These are phyloP conservation scores for Osmerus eperlanus DNA, from an alignment of 2,113 vertebrate species.

Conservation along the genomic window DNA sequence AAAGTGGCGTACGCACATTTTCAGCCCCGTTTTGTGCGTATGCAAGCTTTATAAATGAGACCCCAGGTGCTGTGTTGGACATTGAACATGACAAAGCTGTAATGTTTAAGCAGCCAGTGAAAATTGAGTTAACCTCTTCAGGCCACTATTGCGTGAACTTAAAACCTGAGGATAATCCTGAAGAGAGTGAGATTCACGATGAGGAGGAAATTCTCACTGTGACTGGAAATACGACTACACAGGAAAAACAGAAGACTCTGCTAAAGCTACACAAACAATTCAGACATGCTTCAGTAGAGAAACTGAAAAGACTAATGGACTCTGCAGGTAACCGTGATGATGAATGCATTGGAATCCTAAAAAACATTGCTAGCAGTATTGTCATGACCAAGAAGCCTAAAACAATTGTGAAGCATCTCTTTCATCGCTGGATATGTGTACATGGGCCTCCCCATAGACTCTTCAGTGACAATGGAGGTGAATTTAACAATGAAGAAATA, in stretches of 20 bases:
- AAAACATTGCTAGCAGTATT: conserved; percentile 11
- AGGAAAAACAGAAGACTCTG: background rate
- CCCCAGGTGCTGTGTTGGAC: conserved; percentile 9
- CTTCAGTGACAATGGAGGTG: conserved; percentile 23
- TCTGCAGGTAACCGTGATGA: background rate
- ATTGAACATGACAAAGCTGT: conserved; percentile 5
- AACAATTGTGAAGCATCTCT: conserved; percentile 19
- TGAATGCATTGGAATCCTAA: background rate
- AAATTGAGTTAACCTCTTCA: conserved; percentile 20
- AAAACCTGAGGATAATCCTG: background rate
- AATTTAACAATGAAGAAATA: conserved; percentile 16
- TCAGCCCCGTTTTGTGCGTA: conserved; percentile 14
- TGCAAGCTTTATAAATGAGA: conserved; percentile 23
- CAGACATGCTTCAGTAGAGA: conserved; percentile 8
- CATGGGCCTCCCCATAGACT: conserved; percentile 15
- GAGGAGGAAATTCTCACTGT: conserved; percentile 1
- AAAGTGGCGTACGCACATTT: background rate
- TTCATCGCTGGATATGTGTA: conserved; percentile 17
- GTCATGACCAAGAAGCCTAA: conserved; percentile 21
- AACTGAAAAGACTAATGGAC: background rate
- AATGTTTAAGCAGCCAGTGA: conserved; percentile 27
- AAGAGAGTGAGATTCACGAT: background rate
- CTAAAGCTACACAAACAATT: conserved; percentile 16
- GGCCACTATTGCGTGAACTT: conserved; percentile 21
- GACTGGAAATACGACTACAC: conserved; percentile 7